Percentiles rank a stretch among this genome's conserved stretches.
These are phyloP conservation scores for Riparia riparia DNA, from an alignment of 2,113 vertebrate species.

Conservation along the genomic window DNA sequence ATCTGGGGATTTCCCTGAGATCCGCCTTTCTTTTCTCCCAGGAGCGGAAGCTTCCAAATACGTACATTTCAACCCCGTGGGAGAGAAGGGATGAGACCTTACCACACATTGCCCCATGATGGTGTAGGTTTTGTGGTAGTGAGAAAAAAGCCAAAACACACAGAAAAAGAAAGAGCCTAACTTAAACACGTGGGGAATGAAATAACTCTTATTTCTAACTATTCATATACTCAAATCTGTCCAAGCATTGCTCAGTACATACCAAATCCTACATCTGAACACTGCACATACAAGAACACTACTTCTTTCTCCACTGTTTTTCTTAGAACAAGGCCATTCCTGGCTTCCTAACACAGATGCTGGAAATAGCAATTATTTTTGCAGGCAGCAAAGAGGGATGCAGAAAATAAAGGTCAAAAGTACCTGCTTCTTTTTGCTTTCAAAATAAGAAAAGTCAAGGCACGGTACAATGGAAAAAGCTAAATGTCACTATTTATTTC, in stretches of 20 bases:
- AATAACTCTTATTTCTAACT: background rate
- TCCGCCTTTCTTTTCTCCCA: background rate
- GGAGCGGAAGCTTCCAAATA: background rate
- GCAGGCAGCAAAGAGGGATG: background rate
- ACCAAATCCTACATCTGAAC: background rate
- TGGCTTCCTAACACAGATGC: background rate
- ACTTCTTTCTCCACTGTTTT: background rate
- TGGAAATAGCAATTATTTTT: background rate
- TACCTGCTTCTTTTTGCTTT: background rate
- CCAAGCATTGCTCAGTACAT: background rate
- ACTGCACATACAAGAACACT: background rate
- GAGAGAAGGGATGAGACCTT: background rate
- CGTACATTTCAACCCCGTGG: background rate
- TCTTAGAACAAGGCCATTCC: background rate
- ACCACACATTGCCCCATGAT: background rate
- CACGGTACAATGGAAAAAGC: background rate
- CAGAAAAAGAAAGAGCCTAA: background rate
- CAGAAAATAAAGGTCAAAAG: background rate
- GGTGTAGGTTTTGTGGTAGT: background rate
- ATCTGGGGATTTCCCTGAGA: background rate
- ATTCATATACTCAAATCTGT: background rate
- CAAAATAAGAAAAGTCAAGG: background rate
- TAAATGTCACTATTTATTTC: background rate
- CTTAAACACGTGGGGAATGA: background rate
- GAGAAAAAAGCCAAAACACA: background rate